Evolutionary conservation across 2,888 invertebrate genomes (phyloP).

Genomic region (Ariolimax columbianus): DNA sequence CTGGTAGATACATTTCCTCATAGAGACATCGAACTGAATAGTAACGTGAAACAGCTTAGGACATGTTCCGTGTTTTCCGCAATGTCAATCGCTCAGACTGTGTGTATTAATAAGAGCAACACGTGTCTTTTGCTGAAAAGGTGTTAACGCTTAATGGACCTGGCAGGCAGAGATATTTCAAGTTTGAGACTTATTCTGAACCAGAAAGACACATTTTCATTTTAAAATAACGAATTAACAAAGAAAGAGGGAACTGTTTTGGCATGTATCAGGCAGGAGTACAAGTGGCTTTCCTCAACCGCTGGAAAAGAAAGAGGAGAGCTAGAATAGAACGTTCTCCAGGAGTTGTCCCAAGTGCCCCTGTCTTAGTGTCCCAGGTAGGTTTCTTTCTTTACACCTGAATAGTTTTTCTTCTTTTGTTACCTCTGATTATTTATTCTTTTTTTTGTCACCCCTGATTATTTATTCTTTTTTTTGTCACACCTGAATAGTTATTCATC

Average conservation of each 20-base stretch:
- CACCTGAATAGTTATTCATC: too few species aligned
- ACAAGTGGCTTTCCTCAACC: background rate
- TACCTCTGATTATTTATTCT: too few species aligned
- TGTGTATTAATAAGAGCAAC: background rate
- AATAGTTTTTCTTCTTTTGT: background rate
- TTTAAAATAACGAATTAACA: background rate
- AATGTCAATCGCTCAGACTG: background rate
- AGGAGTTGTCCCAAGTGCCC: background rate
- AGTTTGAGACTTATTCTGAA: background rate
- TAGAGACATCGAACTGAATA: background rate
- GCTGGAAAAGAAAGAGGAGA: background rate
- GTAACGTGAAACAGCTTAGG: background rate
- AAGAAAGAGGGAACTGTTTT: background rate
- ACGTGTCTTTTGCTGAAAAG: background rate
- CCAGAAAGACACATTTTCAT: background rate
- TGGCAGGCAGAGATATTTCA: background rate
- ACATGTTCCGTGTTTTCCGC: background rate
- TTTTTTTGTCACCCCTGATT: too few species aligned
- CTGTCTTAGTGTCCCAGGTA: background rate
- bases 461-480: too few species aligned
- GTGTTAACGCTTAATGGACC: background rate
- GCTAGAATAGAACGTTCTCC: background rate
- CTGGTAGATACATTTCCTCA: background rate
- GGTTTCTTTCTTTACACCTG: background rate
- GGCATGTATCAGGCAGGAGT: conserved; percentile 25